Base-by-base conservation (phyloP, 2,888 invertebrate genomes). In the Drosophila bunnanda region DNA sequence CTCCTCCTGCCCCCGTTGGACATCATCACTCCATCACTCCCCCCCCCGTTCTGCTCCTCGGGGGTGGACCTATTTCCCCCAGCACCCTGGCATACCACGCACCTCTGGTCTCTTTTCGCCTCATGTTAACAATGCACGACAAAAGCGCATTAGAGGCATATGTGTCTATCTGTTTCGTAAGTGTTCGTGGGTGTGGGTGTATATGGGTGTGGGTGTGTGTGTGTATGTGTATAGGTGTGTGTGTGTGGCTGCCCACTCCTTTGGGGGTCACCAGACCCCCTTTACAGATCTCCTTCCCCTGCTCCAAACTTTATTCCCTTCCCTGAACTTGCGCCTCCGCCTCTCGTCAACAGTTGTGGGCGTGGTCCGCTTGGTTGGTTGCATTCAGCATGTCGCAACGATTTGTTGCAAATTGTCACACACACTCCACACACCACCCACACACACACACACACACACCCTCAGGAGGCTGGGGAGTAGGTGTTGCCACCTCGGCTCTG, bases 351-450 rank as follows among this genome's bases (percentile, higher is more conserved):
- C 50, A 50, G 41, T 53, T 56, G 48, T 52, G 58, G 62, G 70
- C 77, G 79, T 81, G 62, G 77, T 57, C 68, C 65, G 72, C 80
- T 82, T 75, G 75, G 76, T 64, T 80, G 75, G 59, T 64, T 76
- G 76, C 77, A 71, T 58, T 54, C 68, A 68, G 82, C 86, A 85
- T 76, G 80, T 82, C 66, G 83, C 83, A 82, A 75, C 83, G 80
- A 82, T 86, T 85, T 85, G 82, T 77, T 80, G 80, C 82, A 82
- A 85, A 85, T 79, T 70, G 70, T 80, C 78, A 61, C 62, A 75
- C 65, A 68, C 44, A 60, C 48, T n/a, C n/a, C n/a, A n/a, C n/a
- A n/a, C n/a, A n/a, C n/a, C n/a, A n/a, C n/a, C n/a, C n/a, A 59
- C 36, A 32, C 44, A 59, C 43, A 66, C 58, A 65, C 41, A 56